Base-by-base conservation (phyloP, 2,888 invertebrate species). In the Agonum fuliginosum region DNA sequence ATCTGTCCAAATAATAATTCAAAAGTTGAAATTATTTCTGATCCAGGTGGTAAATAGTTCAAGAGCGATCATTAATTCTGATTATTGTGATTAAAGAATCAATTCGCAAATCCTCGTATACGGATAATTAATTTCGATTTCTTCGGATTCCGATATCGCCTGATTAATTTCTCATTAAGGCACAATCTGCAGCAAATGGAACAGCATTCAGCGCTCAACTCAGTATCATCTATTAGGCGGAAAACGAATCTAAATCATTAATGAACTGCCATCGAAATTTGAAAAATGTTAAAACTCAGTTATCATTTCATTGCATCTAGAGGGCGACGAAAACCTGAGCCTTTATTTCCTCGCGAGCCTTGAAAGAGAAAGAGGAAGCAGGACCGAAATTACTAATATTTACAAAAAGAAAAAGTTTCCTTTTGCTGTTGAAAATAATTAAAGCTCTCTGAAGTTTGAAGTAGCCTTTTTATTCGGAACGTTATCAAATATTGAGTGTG, bases 231-330 rank as follows among this genome's bases (percentile, higher is more conserved):
- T 46, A 17, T 17, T 46, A 46, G 17, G 5, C 12, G 46, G 17
- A 17, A 46, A 17, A 1, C 10, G 30, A 30, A 30, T 62, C 54
- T 30, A 30, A 62, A 62, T 62, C 58, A 62, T 30, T 62, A 67
- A 67, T 67, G 67, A 67, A 67, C 12, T 24, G n/a, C n/a, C 54
- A 22, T 54, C 24, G 8, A 37, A 67, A 67, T 67, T 67, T 67
- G 22, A 67, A 67, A 67, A 67, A 67, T 30, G 67, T 67, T 22
- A 67, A 54, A 67, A 67, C 67, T 37, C 20, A 19, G 41, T 41
- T 67, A 41, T 67, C 67, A 37, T 67, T 54, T 54, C 46, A 17
- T 19, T 17, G 46, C 46, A 6, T 62, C 6, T 62, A 19, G 30
- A 10, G 48, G 34, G 30, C 17, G 48, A 12, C 34, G 34, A 37